phyloP scores from a whole-genome alignment of 2,113 vertebrate species.

The Sapayoa aenigma region DNA sequence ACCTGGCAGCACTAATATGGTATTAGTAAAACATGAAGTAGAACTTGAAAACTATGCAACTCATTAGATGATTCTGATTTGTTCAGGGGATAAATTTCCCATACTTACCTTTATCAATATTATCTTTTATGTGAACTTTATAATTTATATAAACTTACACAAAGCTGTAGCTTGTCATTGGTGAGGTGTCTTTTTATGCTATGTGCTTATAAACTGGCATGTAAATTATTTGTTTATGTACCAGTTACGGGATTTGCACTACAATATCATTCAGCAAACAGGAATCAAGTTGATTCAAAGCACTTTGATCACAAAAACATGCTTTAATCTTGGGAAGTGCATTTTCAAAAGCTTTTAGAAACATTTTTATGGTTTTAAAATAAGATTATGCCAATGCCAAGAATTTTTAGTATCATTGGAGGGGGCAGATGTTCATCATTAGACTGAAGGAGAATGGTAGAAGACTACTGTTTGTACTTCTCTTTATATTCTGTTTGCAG shows the following conservation, averaged over 20 bases:
- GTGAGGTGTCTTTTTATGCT: neutral
- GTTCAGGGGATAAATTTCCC: neutral
- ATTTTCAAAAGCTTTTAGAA: constrained; percentile 22
- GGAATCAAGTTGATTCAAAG: neutral
- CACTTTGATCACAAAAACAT: neutral
- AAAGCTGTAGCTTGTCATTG: neutral
- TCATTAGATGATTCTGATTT: neutral
- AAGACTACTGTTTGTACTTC: neutral
- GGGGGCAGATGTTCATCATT: neutral
- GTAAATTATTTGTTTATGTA: neutral
- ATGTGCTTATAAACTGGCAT: neutral
- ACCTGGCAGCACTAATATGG: neutral
- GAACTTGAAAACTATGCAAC: neutral
- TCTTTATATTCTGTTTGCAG: constrained; percentile 34
- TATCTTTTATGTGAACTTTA: neutral
- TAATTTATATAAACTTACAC: neutral
- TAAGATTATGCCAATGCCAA: neutral
- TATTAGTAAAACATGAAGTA: neutral
- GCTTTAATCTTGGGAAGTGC: neutral
- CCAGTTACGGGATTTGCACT: neutral
- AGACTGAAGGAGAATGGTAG: neutral
- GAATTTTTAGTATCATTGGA: neutral
- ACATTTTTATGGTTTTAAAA: neutral
- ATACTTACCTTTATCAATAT: neutral
- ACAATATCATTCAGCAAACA: neutral